A percentile compares a stretch with the other conserved stretches of the same genome.
These are phyloP conservation scores for Lophotis ruficrista DNA, from an alignment of 2,113 vertebrate species.

Conservation along the genomic window DNA sequence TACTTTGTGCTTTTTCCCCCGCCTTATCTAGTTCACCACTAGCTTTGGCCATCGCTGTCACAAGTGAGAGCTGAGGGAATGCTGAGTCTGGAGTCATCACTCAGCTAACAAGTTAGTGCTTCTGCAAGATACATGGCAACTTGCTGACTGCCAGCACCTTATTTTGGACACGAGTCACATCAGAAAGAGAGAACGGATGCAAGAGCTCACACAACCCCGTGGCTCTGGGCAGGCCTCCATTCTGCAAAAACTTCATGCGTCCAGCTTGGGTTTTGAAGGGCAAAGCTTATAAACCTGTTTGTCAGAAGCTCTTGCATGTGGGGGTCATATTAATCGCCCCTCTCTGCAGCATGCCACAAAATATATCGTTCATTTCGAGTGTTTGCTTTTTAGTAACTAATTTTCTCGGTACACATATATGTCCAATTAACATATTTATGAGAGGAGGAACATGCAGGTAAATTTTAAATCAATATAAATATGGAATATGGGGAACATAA, in stretches of 20 bases:
- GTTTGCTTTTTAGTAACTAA: background rate
- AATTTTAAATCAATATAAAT: background rate
- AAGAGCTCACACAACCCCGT: background rate
- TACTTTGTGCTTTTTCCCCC: background rate
- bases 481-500: background rate
- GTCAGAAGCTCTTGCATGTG: background rate
- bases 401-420: background rate
- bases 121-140: background rate
- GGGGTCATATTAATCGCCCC: background rate
- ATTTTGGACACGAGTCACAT: conserved; percentile 12
- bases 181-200: background rate
- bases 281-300: background rate
- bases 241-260: background rate
- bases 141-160: conserved; percentile 51
- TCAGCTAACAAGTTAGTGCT: conserved; percentile 45
- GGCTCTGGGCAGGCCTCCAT: background rate
- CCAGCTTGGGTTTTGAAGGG: background rate
- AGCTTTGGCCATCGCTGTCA: conserved; percentile 40
- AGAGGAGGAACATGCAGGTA: background rate
- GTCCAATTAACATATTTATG: background rate
- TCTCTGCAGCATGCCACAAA: background rate
- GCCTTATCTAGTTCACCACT: conserved; percentile 29
- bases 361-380: background rate
- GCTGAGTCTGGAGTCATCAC: conserved; percentile 59
- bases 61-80: conserved; percentile 64